A percentile compares a stretch with the other conserved stretches of the same genome.
Evolutionary conservation across 2,797 vertebrate genomes (phyloP).

Genomic region (Gymnothorax reevesii): DNA sequence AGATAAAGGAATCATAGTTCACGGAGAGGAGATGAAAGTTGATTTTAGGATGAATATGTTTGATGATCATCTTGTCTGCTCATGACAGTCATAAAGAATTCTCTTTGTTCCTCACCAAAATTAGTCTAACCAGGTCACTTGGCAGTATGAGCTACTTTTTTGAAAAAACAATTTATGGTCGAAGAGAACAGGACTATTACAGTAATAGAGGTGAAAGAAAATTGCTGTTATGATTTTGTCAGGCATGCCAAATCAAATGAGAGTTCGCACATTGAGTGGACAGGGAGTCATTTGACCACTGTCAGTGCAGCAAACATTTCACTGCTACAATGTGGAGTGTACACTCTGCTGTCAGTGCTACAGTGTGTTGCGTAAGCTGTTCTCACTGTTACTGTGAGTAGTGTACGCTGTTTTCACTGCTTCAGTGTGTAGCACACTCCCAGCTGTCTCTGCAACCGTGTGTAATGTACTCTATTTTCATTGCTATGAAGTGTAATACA

Average conservation of each 20-base stretch:
- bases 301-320: conserved; percentile 38
- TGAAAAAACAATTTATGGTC: conserved; percentile 45
- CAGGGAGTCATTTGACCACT: conserved; percentile 35
- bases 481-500: too few species aligned
- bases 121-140: conserved; percentile 41
- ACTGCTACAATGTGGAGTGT: conserved; percentile 28
- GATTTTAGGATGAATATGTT: conserved; percentile 56
- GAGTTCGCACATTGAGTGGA: conserved; percentile 22
- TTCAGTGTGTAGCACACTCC: too few species aligned
- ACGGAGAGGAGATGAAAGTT: conserved; percentile 34
- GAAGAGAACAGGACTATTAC: conserved; percentile 48
- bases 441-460: too few species aligned
- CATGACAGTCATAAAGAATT: conserved; percentile 45
- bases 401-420: too few species aligned
- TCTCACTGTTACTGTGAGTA: too few species aligned
- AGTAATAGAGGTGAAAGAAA: conserved; percentile 39
- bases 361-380: too few species aligned
- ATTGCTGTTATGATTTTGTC: conserved; percentile 34
- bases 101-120: conserved; percentile 41
- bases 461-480: too few species aligned
- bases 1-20: conserved; percentile 47
- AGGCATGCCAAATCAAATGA: conserved; percentile 39
- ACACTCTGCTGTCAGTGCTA: background rate
- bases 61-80: conserved; percentile 54
- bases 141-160: conserved; percentile 50